Conservation (phyloP, 1,140 invertebrate genomes). For the Trichonephila clavipes region DNA sequence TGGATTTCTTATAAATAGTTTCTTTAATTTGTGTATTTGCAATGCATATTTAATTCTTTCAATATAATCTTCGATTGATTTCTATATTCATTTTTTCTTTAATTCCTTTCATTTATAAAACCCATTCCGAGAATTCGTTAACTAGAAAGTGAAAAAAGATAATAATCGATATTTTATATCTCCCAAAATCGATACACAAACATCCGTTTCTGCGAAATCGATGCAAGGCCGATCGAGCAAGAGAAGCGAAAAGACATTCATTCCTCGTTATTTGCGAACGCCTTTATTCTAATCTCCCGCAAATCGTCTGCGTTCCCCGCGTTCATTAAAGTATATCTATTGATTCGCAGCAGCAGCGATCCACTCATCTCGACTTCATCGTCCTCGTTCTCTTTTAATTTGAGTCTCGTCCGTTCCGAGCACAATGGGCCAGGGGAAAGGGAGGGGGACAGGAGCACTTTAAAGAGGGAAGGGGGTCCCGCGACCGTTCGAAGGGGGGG, state of each 20-base stretch:
- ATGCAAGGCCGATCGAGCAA: neutral
- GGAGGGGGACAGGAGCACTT: neutral
- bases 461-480: neutral
- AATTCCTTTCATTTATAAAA: too few relatives aligned
- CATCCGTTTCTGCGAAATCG: neutral
- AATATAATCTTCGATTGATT: too few relatives aligned
- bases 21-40: too few relatives aligned
- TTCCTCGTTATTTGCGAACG: neutral
- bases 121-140: too few relatives aligned
- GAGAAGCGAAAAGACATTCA: conserved; percentile 15
- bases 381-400: neutral
- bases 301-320: neutral
- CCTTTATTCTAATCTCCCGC: conserved; percentile 10
- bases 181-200: neutral
- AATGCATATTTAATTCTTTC: too few relatives aligned
- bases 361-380: neutral
- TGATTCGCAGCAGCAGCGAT: neutral
- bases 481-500: neutral
- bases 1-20: too few relatives aligned
- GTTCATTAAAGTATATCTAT: neutral
- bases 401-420: neutral
- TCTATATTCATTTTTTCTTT: too few relatives aligned
- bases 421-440: too few relatives aligned
- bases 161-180: neutral
- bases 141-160: too few relatives aligned